Evolutionary conservation across 1,140 invertebrate species (phyloP).

Genomic region (Calycopis cecrops): DNA sequence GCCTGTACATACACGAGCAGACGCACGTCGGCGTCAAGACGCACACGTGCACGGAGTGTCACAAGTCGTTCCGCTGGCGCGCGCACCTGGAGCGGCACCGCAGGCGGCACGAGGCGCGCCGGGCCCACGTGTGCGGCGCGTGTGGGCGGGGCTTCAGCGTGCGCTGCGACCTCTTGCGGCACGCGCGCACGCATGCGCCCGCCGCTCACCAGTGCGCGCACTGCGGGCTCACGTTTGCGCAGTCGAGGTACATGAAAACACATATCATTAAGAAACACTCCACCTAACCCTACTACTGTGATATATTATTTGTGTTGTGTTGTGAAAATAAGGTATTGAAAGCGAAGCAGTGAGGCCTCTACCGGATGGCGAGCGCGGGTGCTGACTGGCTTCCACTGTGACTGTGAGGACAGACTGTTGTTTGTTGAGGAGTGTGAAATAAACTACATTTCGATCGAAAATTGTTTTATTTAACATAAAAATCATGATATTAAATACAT

Average conservation of each 20-base stretch:
- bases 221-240: slow-evolving; percentile 76
- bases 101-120: slow-evolving; percentile 67
- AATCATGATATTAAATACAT: too few species aligned
- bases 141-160: slow-evolving; percentile 75
- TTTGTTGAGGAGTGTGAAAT: too few species aligned
- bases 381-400: too few species aligned
- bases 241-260: slow-evolving; percentile 73
- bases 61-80: slow-evolving; percentile 67
- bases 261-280: slow-evolving; percentile 55
- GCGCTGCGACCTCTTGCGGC: slow-evolving; percentile 71
- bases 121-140: slow-evolving; percentile 67
- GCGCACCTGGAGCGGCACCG: slow-evolving; percentile 70
- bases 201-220: slow-evolving; percentile 64
- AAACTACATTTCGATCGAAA: too few species aligned
- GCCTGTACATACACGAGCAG: slow-evolving; percentile 74
- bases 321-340: too few species aligned
- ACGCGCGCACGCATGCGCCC: slow-evolving; percentile 70
- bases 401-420: too few species aligned
- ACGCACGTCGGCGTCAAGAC: slow-evolving; percentile 70
- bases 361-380: too few species aligned
- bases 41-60: slow-evolving; percentile 66
- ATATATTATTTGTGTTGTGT: too few species aligned
- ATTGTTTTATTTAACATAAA: too few species aligned
- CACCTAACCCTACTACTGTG: background rate
- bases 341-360: too few species aligned